Conservation (phyloP, 2,113 vertebrate genomes). For the cattle (Bos taurus) region ARS-UCD2.0 NC_037331.1:8834501-8835000, state of each 20-base stretch:
- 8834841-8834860: neutral
- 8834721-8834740: slow-evolving; percentile 69
- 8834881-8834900: neutral
- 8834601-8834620: neutral
- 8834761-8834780: slow-evolving; percentile 57
- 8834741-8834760: slow-evolving; percentile 67
- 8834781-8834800: slow-evolving; percentile 40
- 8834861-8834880: neutral
- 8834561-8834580: neutral
- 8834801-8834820: neutral
- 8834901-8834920: neutral
- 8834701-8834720: slow-evolving; percentile 59
- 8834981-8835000: neutral
- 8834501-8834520: neutral
- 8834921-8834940: neutral
- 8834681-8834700: slow-evolving; percentile 60
- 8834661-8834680: slow-evolving; percentile 63
- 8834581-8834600: neutral
- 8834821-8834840: neutral
- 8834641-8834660: neutral
- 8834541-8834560: neutral
- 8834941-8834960: neutral
- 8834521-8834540: neutral
- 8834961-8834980: neutral
- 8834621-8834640: neutral